Evolutionary conservation across 2,113 vertebrate genomes (phyloP).

Genomic region (Cettia cetti): DNA sequence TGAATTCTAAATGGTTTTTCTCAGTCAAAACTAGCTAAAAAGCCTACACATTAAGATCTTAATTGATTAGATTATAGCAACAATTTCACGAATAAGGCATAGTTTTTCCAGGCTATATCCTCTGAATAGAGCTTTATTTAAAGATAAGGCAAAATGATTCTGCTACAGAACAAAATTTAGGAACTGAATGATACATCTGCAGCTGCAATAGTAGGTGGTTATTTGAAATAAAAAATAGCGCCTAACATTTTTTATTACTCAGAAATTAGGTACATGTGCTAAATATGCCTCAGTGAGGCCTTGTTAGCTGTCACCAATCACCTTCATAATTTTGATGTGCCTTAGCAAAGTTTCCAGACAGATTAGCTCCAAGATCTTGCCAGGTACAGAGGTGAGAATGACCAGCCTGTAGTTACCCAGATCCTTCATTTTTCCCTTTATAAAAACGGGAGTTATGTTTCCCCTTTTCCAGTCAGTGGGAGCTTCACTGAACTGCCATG

Average conservation of each 20-base stretch:
- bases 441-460: background rate
- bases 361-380: background rate
- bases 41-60: background rate
- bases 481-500: background rate
- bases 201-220: background rate
- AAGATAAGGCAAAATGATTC: constrained; percentile 10
- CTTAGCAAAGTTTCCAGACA: background rate
- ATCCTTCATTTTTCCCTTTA: background rate
- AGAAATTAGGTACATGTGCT: background rate
- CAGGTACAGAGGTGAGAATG: background rate
- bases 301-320: background rate
- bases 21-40: constrained; percentile 3
- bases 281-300: background rate
- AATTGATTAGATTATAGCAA: constrained; percentile 29
- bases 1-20: background rate
- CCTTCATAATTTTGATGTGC: background rate
- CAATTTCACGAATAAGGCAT: background rate
- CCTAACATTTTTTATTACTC: background rate
- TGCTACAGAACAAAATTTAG: background rate
- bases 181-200: background rate
- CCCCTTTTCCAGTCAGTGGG: background rate
- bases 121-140: constrained; percentile 7
- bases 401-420: background rate
- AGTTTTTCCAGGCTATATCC: constrained; percentile 14
- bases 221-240: background rate